Percentiles rank a stretch among this genome's conserved stretches.
Conservation (phyloP, 2,113 vertebrate species). For the Microtus oregoni region DNA sequence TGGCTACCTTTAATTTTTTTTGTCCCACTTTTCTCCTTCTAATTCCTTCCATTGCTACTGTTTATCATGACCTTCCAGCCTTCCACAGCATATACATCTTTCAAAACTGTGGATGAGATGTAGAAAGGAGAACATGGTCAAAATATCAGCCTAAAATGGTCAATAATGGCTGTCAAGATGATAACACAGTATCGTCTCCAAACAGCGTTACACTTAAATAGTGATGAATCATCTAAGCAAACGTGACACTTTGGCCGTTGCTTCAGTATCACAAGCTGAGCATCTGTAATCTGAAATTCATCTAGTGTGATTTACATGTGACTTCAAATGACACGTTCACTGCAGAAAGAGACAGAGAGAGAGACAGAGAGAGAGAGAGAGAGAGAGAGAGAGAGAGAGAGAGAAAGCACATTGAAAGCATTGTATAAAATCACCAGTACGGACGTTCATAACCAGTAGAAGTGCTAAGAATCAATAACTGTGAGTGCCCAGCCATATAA, state of each 20-base stretch:
- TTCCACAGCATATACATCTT: background rate
- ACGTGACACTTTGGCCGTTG: background rate
- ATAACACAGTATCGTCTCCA: background rate
- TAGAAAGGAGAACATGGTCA: background rate
- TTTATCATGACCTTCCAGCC: background rate
- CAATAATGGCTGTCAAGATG: background rate
- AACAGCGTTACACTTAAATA: background rate
- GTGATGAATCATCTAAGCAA: background rate
- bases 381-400: too few relatives aligned
- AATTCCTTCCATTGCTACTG: background rate
- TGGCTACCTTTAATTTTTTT: background rate
- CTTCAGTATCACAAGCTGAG: background rate
- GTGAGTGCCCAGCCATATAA: background rate
- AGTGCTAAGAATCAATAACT: background rate
- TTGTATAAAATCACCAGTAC: background rate
- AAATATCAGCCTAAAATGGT: constrained; percentile 26
- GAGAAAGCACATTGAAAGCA: background rate
- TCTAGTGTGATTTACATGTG: background rate
- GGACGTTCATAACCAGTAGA: background rate
- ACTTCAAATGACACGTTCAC: background rate
- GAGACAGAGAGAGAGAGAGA: too few relatives aligned
- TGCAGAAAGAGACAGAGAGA: too few relatives aligned
- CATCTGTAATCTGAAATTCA: background rate
- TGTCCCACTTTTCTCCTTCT: background rate
- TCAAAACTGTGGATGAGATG: constrained; percentile 37